These are phyloP conservation scores for Liposcelis brunnea DNA, from an alignment of 2,888 invertebrate species.

Conservation along the genomic window DNA sequence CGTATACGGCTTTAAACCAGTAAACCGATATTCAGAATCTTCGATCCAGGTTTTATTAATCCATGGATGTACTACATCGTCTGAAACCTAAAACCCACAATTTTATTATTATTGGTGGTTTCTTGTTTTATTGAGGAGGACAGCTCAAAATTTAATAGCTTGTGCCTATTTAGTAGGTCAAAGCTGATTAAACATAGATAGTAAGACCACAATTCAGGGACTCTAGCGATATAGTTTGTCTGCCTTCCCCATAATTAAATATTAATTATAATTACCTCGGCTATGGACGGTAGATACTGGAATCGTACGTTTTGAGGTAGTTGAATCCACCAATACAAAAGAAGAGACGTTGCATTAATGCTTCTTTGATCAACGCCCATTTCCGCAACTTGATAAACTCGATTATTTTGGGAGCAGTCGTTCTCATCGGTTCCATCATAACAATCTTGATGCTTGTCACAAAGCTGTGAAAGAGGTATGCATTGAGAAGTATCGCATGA, in stretches of 20 bases:
- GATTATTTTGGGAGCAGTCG: slow-evolving; percentile 36
- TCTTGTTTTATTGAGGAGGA: no score
- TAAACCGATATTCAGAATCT: slow-evolving; percentile 40
- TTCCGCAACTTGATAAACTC: slow-evolving; percentile 27
- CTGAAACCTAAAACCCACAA: slow-evolving; percentile 29
- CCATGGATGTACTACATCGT: slow-evolving; percentile 34
- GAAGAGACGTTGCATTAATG: slow-evolving; percentile 42
- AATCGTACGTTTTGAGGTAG: slow-evolving; percentile 27
- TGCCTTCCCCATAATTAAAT: slow-evolving; percentile 24
- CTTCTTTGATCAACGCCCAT: slow-evolving; percentile 47
- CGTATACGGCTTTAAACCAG: slow-evolving; percentile 46
- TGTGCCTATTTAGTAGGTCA: no score
- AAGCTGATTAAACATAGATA: no score
- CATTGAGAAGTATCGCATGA: slow-evolving; percentile 42
- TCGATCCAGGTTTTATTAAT: slow-evolving; percentile 43
- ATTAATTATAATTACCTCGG: not conserved
- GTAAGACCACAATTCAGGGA: no score
- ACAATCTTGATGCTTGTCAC: slow-evolving; percentile 53
- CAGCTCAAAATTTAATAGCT: no score
- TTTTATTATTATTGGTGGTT: no score
- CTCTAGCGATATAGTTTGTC: no score
- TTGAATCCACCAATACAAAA: slow-evolving; percentile 44
- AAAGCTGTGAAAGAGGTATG: slow-evolving; percentile 38
- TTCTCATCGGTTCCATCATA: slow-evolving; percentile 56
- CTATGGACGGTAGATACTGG: slow-evolving; percentile 41